phyloP scores from a whole-genome alignment of 2,113 vertebrate genomes.

The Sus scrofa region DNA sequence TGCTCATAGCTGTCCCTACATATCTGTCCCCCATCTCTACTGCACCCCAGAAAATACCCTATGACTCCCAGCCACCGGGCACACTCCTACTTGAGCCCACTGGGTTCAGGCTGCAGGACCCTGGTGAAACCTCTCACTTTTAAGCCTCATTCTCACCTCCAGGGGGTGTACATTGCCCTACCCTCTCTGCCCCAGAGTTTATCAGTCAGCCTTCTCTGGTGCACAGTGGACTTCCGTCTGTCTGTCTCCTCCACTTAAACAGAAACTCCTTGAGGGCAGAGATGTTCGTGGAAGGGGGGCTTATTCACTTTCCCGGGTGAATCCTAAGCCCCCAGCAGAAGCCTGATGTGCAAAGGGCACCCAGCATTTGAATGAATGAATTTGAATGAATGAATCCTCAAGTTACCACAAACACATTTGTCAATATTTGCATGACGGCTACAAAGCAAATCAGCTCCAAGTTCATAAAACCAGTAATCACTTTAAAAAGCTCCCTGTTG shows the following conservation, averaged over 20 bases:
- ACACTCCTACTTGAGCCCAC: background rate
- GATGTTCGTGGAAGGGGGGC: background rate
- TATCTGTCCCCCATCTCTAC: background rate
- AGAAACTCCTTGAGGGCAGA: background rate
- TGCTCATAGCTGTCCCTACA: background rate
- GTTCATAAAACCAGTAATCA: constrained; percentile 17
- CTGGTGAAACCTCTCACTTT: background rate
- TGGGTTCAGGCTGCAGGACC: background rate
- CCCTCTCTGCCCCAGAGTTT: background rate
- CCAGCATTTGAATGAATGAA: constrained; percentile 22
- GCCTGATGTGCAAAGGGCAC: background rate
- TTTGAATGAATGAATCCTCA: constrained; percentile 34
- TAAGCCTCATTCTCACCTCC: background rate
- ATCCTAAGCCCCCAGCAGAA: background rate
- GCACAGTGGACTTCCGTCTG: background rate
- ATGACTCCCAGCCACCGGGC: accelerated
- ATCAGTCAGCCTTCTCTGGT: background rate
- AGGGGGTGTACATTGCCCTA: accelerated
- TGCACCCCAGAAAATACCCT: background rate
- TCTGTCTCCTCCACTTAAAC: background rate
- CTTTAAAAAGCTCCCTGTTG: background rate
- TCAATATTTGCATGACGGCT: background rate
- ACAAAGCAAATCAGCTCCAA: background rate
- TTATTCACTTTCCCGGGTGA: background rate
- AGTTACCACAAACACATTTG: background rate